Evolutionary conservation across 2,113 vertebrate species (phyloP).

Genomic region (Phyllostomus discolor): DNA sequence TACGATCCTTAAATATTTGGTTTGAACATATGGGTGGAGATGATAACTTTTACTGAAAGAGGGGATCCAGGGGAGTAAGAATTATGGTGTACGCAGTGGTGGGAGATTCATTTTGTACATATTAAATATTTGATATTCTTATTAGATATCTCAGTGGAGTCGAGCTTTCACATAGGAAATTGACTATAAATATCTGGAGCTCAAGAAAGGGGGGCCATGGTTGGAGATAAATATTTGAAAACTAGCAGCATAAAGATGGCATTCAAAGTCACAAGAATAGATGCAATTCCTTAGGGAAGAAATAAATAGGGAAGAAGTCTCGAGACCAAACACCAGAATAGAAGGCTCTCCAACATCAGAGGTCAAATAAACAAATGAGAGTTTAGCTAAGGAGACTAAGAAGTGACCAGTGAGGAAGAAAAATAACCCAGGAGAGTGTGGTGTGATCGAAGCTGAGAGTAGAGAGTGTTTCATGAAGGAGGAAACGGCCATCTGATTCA

Average conservation of each 20-base stretch:
- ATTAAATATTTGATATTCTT: background rate
- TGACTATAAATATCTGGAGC: background rate
- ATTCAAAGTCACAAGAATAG: background rate
- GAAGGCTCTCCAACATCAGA: background rate
- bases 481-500: background rate
- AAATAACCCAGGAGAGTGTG: background rate
- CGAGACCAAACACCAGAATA: background rate
- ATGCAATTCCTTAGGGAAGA: background rate
- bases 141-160: background rate
- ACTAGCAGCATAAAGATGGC: background rate
- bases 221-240: background rate
- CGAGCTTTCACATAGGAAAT: background rate
- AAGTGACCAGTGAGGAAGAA: background rate
- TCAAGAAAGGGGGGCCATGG: background rate
- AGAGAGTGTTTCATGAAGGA: background rate
- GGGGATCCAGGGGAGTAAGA: background rate
- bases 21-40: background rate
- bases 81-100: rapidly evolving
- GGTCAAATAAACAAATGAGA: background rate
- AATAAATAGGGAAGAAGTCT: background rate
- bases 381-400: background rate
- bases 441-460: background rate
- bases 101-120: background rate
- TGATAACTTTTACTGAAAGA: background rate
- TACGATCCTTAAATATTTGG: background rate